Conservation (phyloP, 2,797 vertebrate species). For the Labroides dimidiatus region DNA sequence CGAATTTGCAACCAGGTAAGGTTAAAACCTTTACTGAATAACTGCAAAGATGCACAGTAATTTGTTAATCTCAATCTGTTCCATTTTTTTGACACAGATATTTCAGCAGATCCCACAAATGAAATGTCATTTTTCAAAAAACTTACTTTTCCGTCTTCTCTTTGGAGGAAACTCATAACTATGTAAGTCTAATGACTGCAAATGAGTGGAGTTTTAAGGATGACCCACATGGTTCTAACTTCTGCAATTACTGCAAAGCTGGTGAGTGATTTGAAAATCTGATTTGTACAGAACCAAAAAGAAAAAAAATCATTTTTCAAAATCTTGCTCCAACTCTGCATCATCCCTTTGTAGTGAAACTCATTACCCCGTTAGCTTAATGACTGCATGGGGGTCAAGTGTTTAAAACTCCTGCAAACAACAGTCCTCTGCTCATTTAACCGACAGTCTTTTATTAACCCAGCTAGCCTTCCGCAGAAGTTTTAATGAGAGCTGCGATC, state of each 20-base stretch:
- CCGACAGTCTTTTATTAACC: conserved; percentile 69
- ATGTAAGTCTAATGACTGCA: not conserved
- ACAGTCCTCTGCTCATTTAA: conserved; percentile 66
- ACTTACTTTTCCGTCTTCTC: not conserved
- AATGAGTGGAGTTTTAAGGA: not conserved
- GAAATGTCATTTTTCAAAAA: not conserved
- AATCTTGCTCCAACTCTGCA: conserved; percentile 35
- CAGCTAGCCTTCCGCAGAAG: conserved; percentile 52
- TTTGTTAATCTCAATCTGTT: not conserved
- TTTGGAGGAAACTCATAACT: not conserved
- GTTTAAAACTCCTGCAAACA: conserved; percentile 66
- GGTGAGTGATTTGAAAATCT: not conserved
- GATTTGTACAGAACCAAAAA: not conserved
- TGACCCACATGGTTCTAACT: not conserved
- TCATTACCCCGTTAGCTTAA: conserved; percentile 67
- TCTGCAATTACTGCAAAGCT: conserved; percentile 13
- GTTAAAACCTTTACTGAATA: not conserved
- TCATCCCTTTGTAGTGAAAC: conserved; percentile 55
- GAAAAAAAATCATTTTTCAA: conserved; percentile 2
- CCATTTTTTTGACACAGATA: no score
- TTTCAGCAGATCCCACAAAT: not conserved
- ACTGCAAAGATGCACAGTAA: not conserved
- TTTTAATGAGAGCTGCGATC: conserved; percentile 65
- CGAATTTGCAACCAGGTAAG: not conserved
- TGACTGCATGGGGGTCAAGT: conserved; percentile 63